phyloP scores from a whole-genome alignment of 2,888 invertebrate genomes.

The Ichneumoninae sp. region DNA sequence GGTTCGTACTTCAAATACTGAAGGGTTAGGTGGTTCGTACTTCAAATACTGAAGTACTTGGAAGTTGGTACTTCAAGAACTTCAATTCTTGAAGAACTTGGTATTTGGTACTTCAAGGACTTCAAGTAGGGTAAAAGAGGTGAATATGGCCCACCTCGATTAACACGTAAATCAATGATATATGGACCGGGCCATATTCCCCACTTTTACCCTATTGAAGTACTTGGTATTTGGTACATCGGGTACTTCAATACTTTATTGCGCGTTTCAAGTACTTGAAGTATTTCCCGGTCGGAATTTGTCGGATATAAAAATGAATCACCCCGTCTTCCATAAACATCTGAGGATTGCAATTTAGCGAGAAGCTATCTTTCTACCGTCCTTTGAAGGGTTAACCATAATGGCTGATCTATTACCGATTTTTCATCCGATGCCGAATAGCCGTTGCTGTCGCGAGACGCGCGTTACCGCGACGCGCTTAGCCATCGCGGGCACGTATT shows the following conservation, averaged over 20 bases:
- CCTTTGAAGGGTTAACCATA: background rate
- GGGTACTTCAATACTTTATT: background rate
- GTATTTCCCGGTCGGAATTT: background rate
- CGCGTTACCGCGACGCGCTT: constrained; percentile 73
- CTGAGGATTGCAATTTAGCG: background rate
- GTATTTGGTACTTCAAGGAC: background rate
- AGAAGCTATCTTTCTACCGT: background rate
- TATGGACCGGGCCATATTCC: too few species aligned
- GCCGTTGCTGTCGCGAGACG: constrained; percentile 19
- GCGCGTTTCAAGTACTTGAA: background rate
- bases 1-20: too few species aligned
- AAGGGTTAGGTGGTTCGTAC: too few species aligned
- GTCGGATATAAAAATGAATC: background rate
- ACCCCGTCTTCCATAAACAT: background rate
- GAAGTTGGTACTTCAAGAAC: too few species aligned
- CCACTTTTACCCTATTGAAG: too few species aligned
- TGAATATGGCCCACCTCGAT: too few species aligned
- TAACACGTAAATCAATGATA: too few species aligned
- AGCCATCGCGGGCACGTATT: constrained; percentile 79
- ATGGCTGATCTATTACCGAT: constrained; percentile 50
- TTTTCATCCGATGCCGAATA: constrained; percentile 46
- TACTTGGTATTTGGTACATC: too few species aligned
- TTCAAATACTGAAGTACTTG: too few species aligned
- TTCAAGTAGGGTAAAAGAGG: background rate
- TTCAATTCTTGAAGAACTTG: too few species aligned